Conservation (phyloP, 2,888 invertebrate species). For the Eurytoma adleriae region DNA sequence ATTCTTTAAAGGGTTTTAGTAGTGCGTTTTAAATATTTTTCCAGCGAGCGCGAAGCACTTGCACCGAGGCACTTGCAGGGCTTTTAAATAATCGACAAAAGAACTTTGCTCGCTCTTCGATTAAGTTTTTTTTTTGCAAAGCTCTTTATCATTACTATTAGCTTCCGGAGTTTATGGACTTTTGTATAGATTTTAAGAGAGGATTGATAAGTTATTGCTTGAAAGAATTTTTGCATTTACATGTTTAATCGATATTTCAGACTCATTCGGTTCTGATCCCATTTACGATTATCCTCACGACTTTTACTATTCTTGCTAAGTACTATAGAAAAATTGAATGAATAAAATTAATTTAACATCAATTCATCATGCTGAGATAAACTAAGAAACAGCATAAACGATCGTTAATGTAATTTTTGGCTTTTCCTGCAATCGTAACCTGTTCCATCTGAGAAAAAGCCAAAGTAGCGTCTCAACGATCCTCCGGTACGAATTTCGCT, state of each 20-base stretch:
- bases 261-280: no score
- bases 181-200: slow-evolving; percentile 24
- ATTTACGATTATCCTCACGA: no score
- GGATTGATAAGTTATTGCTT: slow-evolving; percentile 1
- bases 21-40: slow-evolving; percentile 39
- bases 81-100: slow-evolving; percentile 48
- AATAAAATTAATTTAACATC: no score
- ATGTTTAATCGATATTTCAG: neutral
- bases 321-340: no score
- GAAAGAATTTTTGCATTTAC: slow-evolving; percentile 4
- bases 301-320: no score
- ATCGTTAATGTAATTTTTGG: no score
- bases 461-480: neutral
- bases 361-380: no score
- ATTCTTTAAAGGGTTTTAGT: slow-evolving; percentile 49
- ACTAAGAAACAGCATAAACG: no score
- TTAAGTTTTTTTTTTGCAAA: slow-evolving; percentile 40
- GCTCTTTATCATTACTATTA: neutral
- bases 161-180: slow-evolving; percentile 28
- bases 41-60: neutral
- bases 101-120: slow-evolving; percentile 50
- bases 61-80: neutral
- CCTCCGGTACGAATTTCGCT: neutral
- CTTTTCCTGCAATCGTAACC: neutral
- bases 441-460: neutral